Evolutionary conservation across 2,113 vertebrate genomes (phyloP), one percentile per base, ranked within the genome.

Genomic region (Aptenodytes forsteri): DNA sequence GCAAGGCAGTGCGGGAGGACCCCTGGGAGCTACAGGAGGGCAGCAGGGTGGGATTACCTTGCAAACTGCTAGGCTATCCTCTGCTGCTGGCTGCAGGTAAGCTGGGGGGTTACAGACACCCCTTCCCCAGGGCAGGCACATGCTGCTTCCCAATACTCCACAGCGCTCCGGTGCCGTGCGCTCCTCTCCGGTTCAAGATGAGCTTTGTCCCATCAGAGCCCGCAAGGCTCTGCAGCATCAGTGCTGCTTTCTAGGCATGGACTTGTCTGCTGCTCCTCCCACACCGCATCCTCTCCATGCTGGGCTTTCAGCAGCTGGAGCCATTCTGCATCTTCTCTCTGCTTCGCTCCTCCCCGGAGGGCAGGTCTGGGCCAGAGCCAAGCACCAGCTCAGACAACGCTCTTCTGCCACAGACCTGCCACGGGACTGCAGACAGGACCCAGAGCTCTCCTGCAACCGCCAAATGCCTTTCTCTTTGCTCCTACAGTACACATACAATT

Each of bases 91-190:
- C 34, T 61, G 62, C 2, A 10, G 62, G 40, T 10, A 79, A 58
- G 25, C n/a, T 8, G 17, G 29, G 32, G 62, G 49, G 13, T 10
- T 52, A 27, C 0, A 0, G 69, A 46, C 32, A 38, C 2, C 52
- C 38, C 22, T 15, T 46, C 58, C 73, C 58, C 52, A 59, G 47
- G 38, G 26, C 47, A 93, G 77, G 59, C 1, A 4, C 6, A 13
- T 2, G 67, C 93, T 92, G 87, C 80, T 95, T 90, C 76, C 91
- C 91, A 70, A 44, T 3, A n/a, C 70, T 62, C 36, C 16, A 2
- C 26, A 12, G 12, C 0, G 0, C 69, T 70, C 61, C 0, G 1
- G 42, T 20, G 73, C 81, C 0, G 0, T 0, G 11, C 0, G 0
- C 36, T 59, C 54, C 58, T 11, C 78, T 40, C n/a, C 4, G 3